Evolutionary conservation across 2,888 invertebrate species (phyloP).

Genomic region (Tenodera sinensis): DNA sequence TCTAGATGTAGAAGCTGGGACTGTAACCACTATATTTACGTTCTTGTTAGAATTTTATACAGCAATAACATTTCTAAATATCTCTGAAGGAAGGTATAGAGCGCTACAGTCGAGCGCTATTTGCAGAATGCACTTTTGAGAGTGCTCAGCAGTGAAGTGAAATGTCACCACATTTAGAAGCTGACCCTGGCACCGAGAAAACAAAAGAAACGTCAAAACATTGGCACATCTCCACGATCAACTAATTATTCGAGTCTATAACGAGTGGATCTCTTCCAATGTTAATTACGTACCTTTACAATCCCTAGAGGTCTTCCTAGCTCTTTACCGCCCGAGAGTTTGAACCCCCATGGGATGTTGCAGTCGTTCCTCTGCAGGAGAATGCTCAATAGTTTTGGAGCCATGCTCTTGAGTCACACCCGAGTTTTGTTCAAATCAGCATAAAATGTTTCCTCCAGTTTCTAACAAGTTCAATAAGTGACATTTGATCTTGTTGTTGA

Average conservation of each 20-base stretch:
- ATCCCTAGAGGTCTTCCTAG: neutral
- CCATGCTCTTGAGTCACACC: neutral
- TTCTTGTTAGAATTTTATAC: too few relatives aligned
- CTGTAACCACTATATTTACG: too few relatives aligned
- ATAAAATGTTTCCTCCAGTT: too few relatives aligned
- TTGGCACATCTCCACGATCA: neutral
- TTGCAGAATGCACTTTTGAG: neutral
- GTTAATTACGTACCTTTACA: constrained; percentile 15
- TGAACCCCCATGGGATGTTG: constrained; percentile 34
- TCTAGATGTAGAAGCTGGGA: too few relatives aligned
- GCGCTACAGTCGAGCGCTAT: neutral
- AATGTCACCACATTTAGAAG: neutral
- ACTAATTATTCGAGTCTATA: neutral
- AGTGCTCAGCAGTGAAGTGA: neutral
- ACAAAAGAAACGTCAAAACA: neutral
- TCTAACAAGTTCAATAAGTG: neutral
- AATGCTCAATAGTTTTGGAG: constrained; percentile 34
- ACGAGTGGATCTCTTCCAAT: neutral
- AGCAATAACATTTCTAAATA: too few relatives aligned
- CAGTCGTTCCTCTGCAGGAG: constrained; percentile 36
- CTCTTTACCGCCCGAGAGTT: constrained; percentile 4
- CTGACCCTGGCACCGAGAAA: neutral
- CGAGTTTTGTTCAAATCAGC: too few relatives aligned
- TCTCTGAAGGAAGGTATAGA: too few relatives aligned
- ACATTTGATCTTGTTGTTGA: neutral